Evolutionary conservation across 2,113 vertebrate species (phyloP), one percentile per base, ranked within the genome.

Genomic region (Odocoileus hemionus): DNA sequence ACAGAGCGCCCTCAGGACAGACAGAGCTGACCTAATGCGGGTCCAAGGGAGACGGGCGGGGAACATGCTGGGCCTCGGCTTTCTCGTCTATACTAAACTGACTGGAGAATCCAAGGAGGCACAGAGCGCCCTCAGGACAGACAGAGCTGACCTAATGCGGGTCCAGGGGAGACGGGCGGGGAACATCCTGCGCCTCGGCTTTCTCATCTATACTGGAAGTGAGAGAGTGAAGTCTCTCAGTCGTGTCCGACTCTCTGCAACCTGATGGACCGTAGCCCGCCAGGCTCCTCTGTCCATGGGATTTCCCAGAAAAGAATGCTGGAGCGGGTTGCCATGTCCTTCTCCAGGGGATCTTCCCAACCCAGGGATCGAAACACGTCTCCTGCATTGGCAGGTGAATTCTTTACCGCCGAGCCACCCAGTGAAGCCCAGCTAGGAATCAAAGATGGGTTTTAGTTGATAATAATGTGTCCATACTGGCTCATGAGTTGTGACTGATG

Each of bases 81-180:
- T 76, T 14, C 36, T 43, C 39, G 39, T 43, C 39, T 43, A 43
- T 43, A 5, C 39, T 43, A 43, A 43, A 43, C 39, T 4, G 39
- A 43, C 39, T 43, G 5, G 39, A 7, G 10, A n/a, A 15, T 21
- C 33, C 58, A 17, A 30, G 30, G 33, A 57, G 55, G 64, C 2
- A 6, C 76, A 13, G n/a, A 19, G 36, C 21, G 52, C 74, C 36
- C 0, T 3, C 43, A 50, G 45, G 47, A 13, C 28, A 7, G 12
- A 36, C 21, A 61, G 12, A 4, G 6, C 1, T 15, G 10, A 3
- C 8, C 17, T 4, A 4, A 2, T 0, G 2, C 30, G 23, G 58
- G 5, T 0, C 2, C 2, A 15, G 15, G 52, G 54, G 43, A 43
- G 13, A 3, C 0, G 13, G 25, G 19, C 23, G 15, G 70, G 47